A percentile compares a stretch with the other conserved stretches of the same genome.
phyloP scores from a whole-genome alignment of 2,797 vertebrate species.

The Fistularia commersonii region DNA sequence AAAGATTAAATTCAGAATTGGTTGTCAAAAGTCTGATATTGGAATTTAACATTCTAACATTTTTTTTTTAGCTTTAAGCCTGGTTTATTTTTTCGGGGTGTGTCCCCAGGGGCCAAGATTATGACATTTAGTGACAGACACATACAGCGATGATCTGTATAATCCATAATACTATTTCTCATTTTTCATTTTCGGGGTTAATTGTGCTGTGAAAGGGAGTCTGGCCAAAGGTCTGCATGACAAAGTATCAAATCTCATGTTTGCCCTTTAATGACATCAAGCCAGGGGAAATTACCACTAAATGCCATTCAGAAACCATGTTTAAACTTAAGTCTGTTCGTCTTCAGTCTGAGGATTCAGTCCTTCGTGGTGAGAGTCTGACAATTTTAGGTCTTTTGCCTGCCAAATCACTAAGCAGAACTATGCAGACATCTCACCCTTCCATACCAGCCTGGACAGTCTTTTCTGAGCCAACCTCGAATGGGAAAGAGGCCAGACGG shows the following conservation, averaged over 20 bases:
- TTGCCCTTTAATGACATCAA: constrained; percentile 10
- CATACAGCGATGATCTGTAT: constrained; percentile 1
- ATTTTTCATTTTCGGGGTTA: constrained; percentile 5
- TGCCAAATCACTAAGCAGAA: constrained; percentile 49
- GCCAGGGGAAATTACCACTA: constrained; percentile 9
- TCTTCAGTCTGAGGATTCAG: constrained; percentile 18
- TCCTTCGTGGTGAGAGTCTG: constrained; percentile 23
- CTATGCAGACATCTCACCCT: constrained; percentile 50
- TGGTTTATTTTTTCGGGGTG: constrained; percentile 19
- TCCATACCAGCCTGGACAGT: constrained; percentile 47
- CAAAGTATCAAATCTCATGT: constrained; percentile 4
- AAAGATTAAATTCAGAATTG: no score
- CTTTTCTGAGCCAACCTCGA: constrained; percentile 28
- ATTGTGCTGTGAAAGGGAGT: background rate
- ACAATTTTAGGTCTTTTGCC: constrained; percentile 44
- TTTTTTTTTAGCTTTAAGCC: constrained; percentile 44
- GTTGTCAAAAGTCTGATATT: no score
- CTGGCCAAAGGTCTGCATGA: background rate
- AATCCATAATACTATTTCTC: constrained; percentile 14
- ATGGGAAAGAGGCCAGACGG: constrained; percentile 40
- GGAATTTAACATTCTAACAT: background rate
- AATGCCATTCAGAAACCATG: constrained; percentile 30
- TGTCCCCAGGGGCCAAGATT: background rate
- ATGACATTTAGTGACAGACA: background rate
- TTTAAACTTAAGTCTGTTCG: constrained; percentile 21